phyloP scores from a whole-genome alignment of 2,113 vertebrate genomes.

The Grammomys dolichurus region DNA sequence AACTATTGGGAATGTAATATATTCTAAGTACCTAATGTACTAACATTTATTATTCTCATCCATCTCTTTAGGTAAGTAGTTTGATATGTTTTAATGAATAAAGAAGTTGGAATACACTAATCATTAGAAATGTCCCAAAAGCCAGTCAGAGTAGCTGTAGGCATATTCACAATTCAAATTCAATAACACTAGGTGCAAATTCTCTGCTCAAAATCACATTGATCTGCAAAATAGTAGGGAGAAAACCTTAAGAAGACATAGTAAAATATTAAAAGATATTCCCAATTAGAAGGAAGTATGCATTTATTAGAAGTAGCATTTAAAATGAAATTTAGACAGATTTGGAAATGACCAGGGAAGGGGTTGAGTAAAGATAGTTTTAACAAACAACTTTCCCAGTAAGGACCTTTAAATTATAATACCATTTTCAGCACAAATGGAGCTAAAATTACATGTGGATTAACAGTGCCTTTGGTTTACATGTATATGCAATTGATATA shows the following conservation, averaged over 20 bases:
- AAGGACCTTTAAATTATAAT: not conserved
- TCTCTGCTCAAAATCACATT: not conserved
- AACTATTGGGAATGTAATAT: not conserved
- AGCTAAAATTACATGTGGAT: not conserved
- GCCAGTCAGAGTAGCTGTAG: not conserved
- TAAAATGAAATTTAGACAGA: not conserved
- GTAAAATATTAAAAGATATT: not conserved
- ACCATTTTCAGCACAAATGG: not conserved
- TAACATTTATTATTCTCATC: not conserved
- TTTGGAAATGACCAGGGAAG: not conserved
- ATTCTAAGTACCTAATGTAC: not conserved
- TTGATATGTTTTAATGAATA: not conserved
- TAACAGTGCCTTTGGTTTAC: not conserved
- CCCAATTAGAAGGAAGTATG: not conserved
- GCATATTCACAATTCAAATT: not conserved
- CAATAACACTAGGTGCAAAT: not conserved
- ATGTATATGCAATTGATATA: not conserved
- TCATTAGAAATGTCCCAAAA: not conserved
- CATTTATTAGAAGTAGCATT: not conserved
- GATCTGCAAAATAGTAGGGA: not conserved
- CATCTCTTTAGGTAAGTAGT: not conserved
- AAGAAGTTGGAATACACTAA: not conserved
- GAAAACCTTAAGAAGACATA: not conserved
- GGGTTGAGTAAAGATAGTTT: not conserved
- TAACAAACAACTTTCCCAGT: not conserved